Evolutionary conservation across 2,888 invertebrate species (phyloP), one percentile per base, ranked within the genome.

Genomic region (Axea sp.): DNA sequence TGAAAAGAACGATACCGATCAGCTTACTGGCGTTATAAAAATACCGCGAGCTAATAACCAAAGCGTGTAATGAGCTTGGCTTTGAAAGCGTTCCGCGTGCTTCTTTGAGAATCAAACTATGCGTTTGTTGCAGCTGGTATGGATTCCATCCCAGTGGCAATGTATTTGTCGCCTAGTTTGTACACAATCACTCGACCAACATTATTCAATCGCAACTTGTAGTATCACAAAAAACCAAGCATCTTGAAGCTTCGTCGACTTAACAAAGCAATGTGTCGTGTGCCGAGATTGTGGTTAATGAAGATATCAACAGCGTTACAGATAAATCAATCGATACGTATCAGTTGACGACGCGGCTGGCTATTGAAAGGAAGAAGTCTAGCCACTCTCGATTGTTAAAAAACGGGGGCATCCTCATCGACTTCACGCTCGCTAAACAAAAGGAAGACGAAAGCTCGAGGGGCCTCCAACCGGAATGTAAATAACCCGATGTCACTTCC

Each of bases 401-500:
- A 72, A 64, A 60, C 39, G 37, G 47, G 59, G 71, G 55, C 57
- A 64, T 35, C 68, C 59, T 68, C 57, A 59, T 64, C 71, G 49
- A 64, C 71, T 64, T 57, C 1, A 15, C 62, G 53, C 53, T 47
- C 19, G 33, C 49, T 17, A 62, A 64, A 64, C 51, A 72, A 72
- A 72, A 64, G 71, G 33, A 60, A 67, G 59, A 47, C 30, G 53
- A 62, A 53, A 47, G 59, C 67, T 53, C 31, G 33, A 31, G 39
- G 37, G 55, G 45, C 37, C 35, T 49, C 64, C 67, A 51, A 69
- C 69, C 76, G 69, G 62, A 65, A 60, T 71, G 77, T 74, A 74
- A 75, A 77, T 78, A 75, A 73, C 76, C 51, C 62, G 68, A 73
- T 74, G 75, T 72, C 65, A 73, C 67, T 74, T 73, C 51, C 68